These are phyloP conservation scores for Drosophila mimetica DNA, from an alignment of 2,888 invertebrate species.

Conservation along the genomic window DNA sequence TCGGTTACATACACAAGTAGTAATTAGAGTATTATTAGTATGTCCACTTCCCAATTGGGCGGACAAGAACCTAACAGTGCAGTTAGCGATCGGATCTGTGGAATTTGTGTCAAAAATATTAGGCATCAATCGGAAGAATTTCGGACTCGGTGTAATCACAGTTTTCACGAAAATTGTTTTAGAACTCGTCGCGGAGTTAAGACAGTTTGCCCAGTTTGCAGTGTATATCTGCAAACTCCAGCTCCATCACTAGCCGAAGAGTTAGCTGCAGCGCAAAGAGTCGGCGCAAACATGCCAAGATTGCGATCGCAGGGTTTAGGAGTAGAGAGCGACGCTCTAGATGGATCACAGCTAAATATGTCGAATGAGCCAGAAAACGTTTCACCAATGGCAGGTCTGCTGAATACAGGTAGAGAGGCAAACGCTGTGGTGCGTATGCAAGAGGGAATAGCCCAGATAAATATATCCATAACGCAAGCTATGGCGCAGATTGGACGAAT, in stretches of 20 bases:
- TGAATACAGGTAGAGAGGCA: background rate
- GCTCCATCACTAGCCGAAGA: background rate
- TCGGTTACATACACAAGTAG: no score
- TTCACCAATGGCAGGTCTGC: background rate
- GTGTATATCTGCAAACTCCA: background rate
- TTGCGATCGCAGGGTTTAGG: background rate
- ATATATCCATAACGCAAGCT: background rate
- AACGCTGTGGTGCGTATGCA: background rate
- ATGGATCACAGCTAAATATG: no score
- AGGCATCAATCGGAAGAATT: no score
- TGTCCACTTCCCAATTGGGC: background rate
- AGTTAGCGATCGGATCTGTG: background rate
- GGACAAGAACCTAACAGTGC: background rate
- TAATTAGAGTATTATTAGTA: background rate
- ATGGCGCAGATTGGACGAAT: background rate
- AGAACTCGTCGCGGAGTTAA: background rate
- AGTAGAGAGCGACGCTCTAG: background rate
- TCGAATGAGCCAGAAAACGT: background rate
- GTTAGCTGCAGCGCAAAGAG: background rate
- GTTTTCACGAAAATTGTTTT: no score
- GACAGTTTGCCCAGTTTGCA: background rate
- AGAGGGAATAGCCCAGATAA: conserved; percentile 1
- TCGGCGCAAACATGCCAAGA: background rate
- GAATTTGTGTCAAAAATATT: no score
- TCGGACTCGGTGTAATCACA: no score